Base-by-base conservation (phyloP, 2,888 invertebrate species). In the Disparrhopalites patrizii region DNA sequence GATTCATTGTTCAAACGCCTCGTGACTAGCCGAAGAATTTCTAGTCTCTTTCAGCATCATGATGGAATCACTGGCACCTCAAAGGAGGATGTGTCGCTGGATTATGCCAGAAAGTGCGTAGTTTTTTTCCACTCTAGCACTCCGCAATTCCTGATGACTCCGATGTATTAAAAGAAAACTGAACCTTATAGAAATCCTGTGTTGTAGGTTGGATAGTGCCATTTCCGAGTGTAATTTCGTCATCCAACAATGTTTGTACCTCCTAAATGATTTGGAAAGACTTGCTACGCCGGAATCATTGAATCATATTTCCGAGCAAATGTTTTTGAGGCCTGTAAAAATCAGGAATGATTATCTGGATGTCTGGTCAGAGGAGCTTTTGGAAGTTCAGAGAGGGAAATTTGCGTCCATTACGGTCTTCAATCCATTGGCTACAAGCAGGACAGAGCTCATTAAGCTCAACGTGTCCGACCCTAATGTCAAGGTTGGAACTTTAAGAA, bases 1-100 rank as follows among this genome's bases (percentile, higher is more conserved):
- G 47, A 77, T 36, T 76, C 69, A 36, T 76, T 84, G 25, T 81
- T 83, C 71, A 77, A 79, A 23, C 78, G 79, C 38, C 76, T 87
- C 43, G 80, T 81, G 20, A 77, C 78, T 47, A 92, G 96, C 13
- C 84, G 98, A 31, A 83, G 89, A 57, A 84, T 87, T 74, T 84
- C 97, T 27, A 82, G 81, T 0, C 82, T 99, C 67, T 99, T 98
- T 82, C 99, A 99, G 80, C 99, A 99, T 80, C 99, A 99, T 80
- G 99, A 99, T 80, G 73, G 71, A 10, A 50, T 99, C 74, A 92
- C 97, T 0, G 99, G 99, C 62, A 99, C 99, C 0, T 88, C 93
- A 0, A 89, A 91, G 76, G 91, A 93, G 77, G 87, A 89, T 75
- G 99, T 99, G 15, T 88, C 93, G 3, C 81, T 85, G 13, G 98